Evolutionary conservation across 2,888 invertebrate species (phyloP), one percentile per base, ranked within the genome.

Genomic region (Phyllotreta striolata): DNA sequence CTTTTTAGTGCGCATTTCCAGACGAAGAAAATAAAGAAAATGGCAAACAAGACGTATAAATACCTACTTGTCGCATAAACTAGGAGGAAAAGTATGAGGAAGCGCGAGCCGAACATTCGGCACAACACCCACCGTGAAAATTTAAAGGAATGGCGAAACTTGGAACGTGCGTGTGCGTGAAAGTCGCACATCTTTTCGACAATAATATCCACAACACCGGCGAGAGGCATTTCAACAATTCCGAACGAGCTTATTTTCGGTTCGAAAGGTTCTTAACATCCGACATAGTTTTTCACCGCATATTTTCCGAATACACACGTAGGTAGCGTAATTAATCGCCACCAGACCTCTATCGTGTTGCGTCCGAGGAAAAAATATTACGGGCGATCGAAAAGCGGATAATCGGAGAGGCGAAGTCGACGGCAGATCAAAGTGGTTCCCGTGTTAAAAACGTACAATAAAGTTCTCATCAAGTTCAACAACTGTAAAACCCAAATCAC

Each of bases 401-500:
- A 24, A 24, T 4, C 6, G 10, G 13, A 43, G 8, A 43, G 43
- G 9, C 10, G 8, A 43, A 43, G 43, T 43, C 13, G 10, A 6
- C 43, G 43, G 43, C 9, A 8, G 5, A 43, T 10, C 6, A 43
- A 43, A 24, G 24, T 4, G 24, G 24, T 44, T 44, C 44, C 44
- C 44, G 44, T 10, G 44, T 44, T 44, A n/a, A 10, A 44, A 44
- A n/a, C 24, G 14, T n/a, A 44, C 44, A 44, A 44, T 10, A 10
- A 44, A 44, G 9, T 55, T 56, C 56, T 56, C 56, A 44, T 56
- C 44, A 56, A 56, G 44, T 44, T 56, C 44, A 56, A 44, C 56
- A 56, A 56, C 56, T 56, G 56, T 56, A 56, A 56, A 56, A 44
- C 56, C 44, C 44, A 14, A 56, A 41, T 56, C 56, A 56, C 44